Evolutionary conservation across 2,888 invertebrate genomes (phyloP).

Genomic region (Stramonita haemastoma): DNA sequence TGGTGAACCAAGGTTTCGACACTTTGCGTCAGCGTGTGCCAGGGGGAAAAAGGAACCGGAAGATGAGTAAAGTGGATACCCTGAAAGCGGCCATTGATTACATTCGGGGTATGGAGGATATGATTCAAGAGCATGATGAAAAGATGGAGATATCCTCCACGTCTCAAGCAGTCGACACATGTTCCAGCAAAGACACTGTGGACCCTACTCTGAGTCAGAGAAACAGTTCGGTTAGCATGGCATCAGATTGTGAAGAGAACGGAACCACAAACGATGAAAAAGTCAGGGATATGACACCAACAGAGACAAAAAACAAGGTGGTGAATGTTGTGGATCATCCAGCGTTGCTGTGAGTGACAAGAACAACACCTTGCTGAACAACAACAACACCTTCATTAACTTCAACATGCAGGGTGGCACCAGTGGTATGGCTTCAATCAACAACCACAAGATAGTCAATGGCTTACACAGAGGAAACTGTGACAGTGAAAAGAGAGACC

Average conservation of each 20-base stretch:
- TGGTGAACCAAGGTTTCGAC: constrained; percentile 79
- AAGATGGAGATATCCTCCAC: background rate
- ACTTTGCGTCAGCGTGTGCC: constrained; percentile 74
- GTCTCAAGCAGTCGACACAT: background rate
- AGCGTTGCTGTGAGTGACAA: background rate
- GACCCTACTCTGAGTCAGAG: background rate
- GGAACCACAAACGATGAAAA: background rate
- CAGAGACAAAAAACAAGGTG: background rate
- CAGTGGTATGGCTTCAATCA: background rate
- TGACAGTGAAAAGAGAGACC: background rate
- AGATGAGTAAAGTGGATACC: constrained; percentile 76
- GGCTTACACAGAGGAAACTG: background rate
- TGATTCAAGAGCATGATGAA: constrained; percentile 33
- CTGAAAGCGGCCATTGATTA: constrained; percentile 73
- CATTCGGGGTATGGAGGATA: constrained; percentile 64
- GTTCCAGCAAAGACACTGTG: background rate
- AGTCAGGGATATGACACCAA: background rate
- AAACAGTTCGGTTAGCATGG: background rate
- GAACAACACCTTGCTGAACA: background rate
- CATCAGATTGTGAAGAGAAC: background rate
- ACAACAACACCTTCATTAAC: constrained; percentile 29
- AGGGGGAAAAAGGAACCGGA: constrained; percentile 69
- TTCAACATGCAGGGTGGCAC: background rate
- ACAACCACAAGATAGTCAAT: background rate
- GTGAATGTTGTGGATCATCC: background rate